These are phyloP conservation scores for Andrena praecox DNA, from an alignment of 2,888 invertebrate species.

Conservation along the genomic window DNA sequence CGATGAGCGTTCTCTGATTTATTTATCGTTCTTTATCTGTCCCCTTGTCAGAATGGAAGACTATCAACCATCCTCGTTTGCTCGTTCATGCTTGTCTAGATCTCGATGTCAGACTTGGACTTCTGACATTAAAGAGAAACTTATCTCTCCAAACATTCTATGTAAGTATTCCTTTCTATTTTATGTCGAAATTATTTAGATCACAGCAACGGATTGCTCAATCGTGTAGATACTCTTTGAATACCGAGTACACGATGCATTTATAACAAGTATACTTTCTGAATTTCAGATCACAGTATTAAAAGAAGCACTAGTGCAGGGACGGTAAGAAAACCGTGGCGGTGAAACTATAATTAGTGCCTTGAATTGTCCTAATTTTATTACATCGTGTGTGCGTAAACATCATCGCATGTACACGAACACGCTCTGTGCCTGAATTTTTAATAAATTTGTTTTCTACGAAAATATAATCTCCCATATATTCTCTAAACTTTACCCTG, in stretches of 20 bases:
- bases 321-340: constrained; percentile 83
- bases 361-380: constrained; percentile 42
- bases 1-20: not conserved
- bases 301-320: constrained; percentile 83
- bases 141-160: constrained; percentile 75
- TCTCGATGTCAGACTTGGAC: constrained; percentile 84
- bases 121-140: constrained; percentile 80
- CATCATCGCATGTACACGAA: constrained; percentile 39
- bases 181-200: not conserved
- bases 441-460: constrained; percentile 67
- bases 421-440: constrained; percentile 64
- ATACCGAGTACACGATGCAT: not conserved
- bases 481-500: not conserved
- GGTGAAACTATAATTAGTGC: constrained; percentile 70
- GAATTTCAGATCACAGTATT: constrained; percentile 80
- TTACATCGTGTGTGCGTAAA: constrained; percentile 28
- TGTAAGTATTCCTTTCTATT: constrained; percentile 70
- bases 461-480: not conserved
- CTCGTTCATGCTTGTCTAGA: constrained; percentile 74
- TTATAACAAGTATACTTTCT: constrained; percentile 21
- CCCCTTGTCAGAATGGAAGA: constrained; percentile 58
- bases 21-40: constrained; percentile 20
- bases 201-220: not conserved
- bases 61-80: constrained; percentile 67
- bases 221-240: not conserved